A percentile compares a stretch with the other conserved stretches of the same genome.
phyloP scores from a whole-genome alignment of 2,797 vertebrate genomes.

The Podargus strigoides region DNA sequence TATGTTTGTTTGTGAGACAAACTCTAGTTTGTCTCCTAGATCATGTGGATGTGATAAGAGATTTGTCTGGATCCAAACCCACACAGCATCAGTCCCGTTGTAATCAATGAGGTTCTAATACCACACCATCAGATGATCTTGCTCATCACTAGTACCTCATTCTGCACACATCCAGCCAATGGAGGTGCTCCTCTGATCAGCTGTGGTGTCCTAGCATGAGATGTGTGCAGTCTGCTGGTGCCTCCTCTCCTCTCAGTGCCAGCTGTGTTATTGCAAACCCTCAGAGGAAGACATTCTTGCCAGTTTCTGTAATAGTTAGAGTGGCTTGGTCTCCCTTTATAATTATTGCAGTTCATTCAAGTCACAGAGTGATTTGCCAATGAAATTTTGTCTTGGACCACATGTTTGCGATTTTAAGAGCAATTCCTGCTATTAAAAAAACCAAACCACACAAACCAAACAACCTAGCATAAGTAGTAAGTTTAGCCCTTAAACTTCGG shows the following conservation, averaged over 20 bases:
- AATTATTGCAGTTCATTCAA: not conserved
- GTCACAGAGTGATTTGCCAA: not conserved
- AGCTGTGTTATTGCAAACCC: not conserved
- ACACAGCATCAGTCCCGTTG: rapidly evolving
- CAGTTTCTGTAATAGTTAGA: not conserved
- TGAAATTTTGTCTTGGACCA: not conserved
- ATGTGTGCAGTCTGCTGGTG: not conserved
- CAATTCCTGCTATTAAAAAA: not conserved
- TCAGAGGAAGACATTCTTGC: not conserved
- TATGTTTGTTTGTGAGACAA: not conserved
- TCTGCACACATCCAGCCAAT: not conserved
- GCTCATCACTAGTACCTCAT: not conserved
- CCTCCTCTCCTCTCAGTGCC: not conserved
- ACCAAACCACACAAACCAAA: no score
- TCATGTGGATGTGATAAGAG: rapidly evolving
- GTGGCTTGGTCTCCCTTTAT: not conserved
- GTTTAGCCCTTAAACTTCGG: not conserved
- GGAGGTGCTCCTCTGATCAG: not conserved
- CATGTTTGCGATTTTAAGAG: not conserved
- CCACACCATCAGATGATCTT: not conserved
- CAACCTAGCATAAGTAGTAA: not conserved
- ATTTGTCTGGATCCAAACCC: not conserved
- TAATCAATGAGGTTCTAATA: not conserved
- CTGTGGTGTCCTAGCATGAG: rapidly evolving
- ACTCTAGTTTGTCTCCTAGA: not conserved